A percentile compares a stretch with the other conserved stretches of the same genome.
Conservation (phyloP, 2,113 vertebrate species). For the Crocuta crocuta region DNA sequence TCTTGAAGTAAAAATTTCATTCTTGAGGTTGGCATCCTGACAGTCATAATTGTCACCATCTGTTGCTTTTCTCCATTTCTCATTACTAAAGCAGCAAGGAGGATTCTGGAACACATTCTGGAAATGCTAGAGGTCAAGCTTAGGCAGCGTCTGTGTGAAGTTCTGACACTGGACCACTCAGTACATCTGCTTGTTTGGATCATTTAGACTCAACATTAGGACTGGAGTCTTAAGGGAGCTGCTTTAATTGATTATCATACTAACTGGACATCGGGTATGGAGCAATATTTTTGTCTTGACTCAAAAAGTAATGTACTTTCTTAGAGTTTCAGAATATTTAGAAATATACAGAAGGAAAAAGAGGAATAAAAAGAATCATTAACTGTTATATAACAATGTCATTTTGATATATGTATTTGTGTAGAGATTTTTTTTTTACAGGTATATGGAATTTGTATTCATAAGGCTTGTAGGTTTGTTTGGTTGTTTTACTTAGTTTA, state of each 20-base stretch:
- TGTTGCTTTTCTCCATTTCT: slow-evolving; percentile 64
- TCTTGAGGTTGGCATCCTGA: slow-evolving; percentile 44
- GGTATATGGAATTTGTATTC: not conserved
- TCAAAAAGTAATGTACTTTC: not conserved
- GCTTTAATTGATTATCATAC: not conserved
- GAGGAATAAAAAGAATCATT: slow-evolving; percentile 27
- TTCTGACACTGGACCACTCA: not conserved
- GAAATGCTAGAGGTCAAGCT: slow-evolving; percentile 8
- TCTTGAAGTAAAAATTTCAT: slow-evolving; percentile 55
- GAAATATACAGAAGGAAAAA: not conserved
- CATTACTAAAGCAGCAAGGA: slow-evolving; percentile 27
- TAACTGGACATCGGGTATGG: not conserved
- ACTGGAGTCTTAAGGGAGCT: not conserved
- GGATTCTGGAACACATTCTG: not conserved
- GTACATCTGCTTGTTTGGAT: slow-evolving; percentile 43
- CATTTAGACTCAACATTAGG: not conserved
- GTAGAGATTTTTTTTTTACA: not conserved
- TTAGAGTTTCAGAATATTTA: slow-evolving; percentile 31
- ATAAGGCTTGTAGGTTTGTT: not conserved
- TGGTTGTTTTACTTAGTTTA: not conserved
- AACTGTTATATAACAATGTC: not conserved
- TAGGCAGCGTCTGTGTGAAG: not conserved
- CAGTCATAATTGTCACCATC: slow-evolving; percentile 63
- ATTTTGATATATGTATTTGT: not conserved
- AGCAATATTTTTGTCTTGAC: not conserved